Evolutionary conservation across 2,113 vertebrate genomes (phyloP).

Genomic region (Neolamprologus sp.): DNA sequence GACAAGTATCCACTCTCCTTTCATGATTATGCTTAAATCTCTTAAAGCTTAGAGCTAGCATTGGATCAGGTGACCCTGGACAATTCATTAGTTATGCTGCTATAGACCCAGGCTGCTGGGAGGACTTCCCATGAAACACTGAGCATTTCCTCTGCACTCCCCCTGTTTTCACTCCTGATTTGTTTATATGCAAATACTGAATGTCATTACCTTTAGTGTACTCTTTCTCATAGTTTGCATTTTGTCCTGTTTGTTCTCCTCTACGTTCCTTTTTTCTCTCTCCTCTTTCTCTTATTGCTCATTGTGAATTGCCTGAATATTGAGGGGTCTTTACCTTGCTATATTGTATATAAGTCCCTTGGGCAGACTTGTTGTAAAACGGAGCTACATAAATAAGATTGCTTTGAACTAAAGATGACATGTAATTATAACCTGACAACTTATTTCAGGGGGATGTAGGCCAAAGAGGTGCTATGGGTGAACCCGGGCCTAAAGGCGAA

Average conservation of each 20-base stretch:
- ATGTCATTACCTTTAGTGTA: not conserved
- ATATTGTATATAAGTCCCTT: not conserved
- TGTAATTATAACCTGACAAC: not conserved
- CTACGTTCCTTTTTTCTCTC: not conserved
- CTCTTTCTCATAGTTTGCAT: not conserved
- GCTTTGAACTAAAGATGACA: not conserved
- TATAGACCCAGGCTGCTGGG: not conserved
- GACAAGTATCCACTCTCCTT: not conserved
- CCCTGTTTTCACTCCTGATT: not conserved
- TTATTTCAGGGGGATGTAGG: slow-evolving; percentile 85
- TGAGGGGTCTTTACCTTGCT: not conserved
- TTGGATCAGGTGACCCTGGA: not conserved
- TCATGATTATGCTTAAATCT: not conserved
- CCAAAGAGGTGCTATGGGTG: slow-evolving; percentile 83
- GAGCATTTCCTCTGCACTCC: not conserved
- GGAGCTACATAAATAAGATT: not conserved
- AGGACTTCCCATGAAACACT: not conserved
- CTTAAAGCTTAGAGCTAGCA: not conserved
- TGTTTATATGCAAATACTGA: not conserved
- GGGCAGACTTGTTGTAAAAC: not conserved
- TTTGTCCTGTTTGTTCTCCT: not conserved
- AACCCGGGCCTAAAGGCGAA: slow-evolving; percentile 84
- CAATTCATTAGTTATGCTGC: not conserved
- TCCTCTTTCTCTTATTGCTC: not conserved
- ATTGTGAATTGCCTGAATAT: not conserved